These are phyloP conservation scores for Hydrocynus forskahlii DNA, from an alignment of 2,797 vertebrate species.

Conservation along the genomic window DNA sequence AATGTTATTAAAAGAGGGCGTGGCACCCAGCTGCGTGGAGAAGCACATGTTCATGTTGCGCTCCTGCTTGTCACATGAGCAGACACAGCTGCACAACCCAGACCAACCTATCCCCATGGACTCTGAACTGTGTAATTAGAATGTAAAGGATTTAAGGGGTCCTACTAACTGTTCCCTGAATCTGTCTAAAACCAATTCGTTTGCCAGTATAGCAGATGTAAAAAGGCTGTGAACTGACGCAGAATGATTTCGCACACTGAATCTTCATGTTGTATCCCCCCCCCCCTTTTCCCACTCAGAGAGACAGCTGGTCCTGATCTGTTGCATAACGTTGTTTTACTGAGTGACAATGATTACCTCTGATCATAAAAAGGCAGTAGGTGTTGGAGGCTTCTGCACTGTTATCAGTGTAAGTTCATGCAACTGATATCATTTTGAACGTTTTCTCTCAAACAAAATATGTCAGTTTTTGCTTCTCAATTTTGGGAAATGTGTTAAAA, in stretches of 20 bases:
- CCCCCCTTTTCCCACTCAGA: slow-evolving; percentile 21
- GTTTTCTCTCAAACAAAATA: slow-evolving; percentile 30
- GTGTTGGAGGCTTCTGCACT: slow-evolving; percentile 58
- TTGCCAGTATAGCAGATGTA: slow-evolving; percentile 48
- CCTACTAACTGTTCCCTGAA: slow-evolving; percentile 19
- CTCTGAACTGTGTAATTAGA: slow-evolving; percentile 18
- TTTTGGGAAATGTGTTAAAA: slow-evolving; percentile 44
- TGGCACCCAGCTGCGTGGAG: slow-evolving; percentile 28
- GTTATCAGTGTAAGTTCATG: slow-evolving; percentile 60
- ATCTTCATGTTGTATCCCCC: slow-evolving; percentile 55
- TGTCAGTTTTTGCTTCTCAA: neutral
- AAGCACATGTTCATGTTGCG: slow-evolving; percentile 21
- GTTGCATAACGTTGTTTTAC: slow-evolving; percentile 62
- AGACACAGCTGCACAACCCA: slow-evolving; percentile 34
- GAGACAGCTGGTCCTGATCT: slow-evolving; percentile 70
- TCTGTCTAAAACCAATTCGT: neutral
- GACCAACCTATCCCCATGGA: slow-evolving; percentile 14
- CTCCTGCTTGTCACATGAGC: slow-evolving; percentile 31
- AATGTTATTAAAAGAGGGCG: slow-evolving; percentile 10
- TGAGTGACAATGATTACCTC: slow-evolving; percentile 64
- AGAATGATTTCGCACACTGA: slow-evolving; percentile 39
- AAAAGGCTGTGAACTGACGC: slow-evolving; percentile 21
- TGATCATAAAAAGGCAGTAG: slow-evolving; percentile 66
- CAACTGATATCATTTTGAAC: slow-evolving; percentile 35
- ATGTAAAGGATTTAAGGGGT: slow-evolving; percentile 16